Evolutionary conservation across 2,113 vertebrate genomes (phyloP).

Genomic region (Gambusia holbrooki): DNA sequence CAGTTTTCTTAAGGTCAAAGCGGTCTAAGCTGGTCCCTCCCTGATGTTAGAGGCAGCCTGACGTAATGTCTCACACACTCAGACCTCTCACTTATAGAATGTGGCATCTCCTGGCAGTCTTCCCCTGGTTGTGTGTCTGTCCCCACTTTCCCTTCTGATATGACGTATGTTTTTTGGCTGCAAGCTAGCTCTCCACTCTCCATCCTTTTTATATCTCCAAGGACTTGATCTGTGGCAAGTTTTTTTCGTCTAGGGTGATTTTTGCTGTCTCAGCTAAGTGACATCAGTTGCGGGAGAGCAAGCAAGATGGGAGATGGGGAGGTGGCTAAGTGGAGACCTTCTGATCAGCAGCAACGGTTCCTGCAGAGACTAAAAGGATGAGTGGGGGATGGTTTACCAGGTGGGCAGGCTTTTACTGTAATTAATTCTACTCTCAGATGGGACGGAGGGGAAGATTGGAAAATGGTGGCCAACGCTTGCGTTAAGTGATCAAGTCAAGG

Average conservation of each 20-base stretch:
- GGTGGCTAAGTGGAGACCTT: constrained; percentile 22
- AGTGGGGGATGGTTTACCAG: constrained; percentile 42
- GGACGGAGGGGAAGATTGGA: constrained; percentile 38
- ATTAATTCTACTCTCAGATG: constrained; percentile 56
- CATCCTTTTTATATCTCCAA: constrained; percentile 49
- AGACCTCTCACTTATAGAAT: constrained; percentile 44
- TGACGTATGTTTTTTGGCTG: constrained; percentile 64
- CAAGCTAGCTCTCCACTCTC: constrained; percentile 19
- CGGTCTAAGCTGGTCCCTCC: constrained; percentile 10
- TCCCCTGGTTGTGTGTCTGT: constrained; percentile 13
- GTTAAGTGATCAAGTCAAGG: constrained; percentile 41
- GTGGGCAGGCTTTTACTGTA: constrained; percentile 74
- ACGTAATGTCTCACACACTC: constrained; percentile 57
- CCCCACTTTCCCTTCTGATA: constrained; percentile 21
- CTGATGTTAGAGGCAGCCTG: constrained; percentile 40
- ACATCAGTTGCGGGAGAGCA: constrained; percentile 72
- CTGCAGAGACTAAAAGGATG: constrained; percentile 30
- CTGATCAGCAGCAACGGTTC: background rate
- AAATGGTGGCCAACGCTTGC: constrained; percentile 3
- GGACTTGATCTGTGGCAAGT: constrained; percentile 45
- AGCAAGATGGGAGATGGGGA: constrained; percentile 18
- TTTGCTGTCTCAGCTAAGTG: constrained; percentile 80
- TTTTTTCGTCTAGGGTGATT: constrained; percentile 43
- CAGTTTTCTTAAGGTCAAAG: constrained; percentile 23
- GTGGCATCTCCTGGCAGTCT: constrained; percentile 36